Conservation (phyloP, 2,797 vertebrate species). For the Peromyscus attwateri region DNA sequence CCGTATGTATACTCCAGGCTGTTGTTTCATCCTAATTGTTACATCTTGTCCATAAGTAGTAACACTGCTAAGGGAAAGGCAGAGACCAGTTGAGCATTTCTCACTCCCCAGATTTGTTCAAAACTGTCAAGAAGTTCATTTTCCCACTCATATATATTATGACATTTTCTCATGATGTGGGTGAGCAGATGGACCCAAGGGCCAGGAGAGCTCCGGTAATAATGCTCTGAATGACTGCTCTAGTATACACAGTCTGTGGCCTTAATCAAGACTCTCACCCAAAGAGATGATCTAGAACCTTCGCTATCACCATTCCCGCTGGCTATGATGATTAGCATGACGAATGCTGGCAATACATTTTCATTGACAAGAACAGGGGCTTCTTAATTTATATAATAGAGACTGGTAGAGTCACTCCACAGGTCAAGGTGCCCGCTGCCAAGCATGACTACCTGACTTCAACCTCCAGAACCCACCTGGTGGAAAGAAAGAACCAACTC, state of each 20-base stretch:
- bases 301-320: constrained; percentile 42
- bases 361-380: constrained; percentile 16
- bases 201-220: background rate
- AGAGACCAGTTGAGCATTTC: background rate
- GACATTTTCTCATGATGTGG: background rate
- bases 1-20: background rate
- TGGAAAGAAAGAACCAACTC: too few species aligned
- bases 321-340: background rate
- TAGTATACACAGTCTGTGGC: background rate
- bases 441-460: background rate
- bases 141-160: background rate
- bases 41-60: background rate
- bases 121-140: background rate
- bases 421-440: background rate
- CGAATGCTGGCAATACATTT: constrained; percentile 41
- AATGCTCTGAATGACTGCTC: background rate
- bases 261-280: constrained; percentile 50
- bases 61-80: background rate
- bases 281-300: background rate
- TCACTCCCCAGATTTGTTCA: background rate
- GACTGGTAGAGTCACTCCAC: background rate
- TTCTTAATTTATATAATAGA: background rate
- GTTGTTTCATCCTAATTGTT: background rate
- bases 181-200: background rate
- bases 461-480: background rate